phyloP scores from a whole-genome alignment of 2,888 invertebrate species.

The Diplazon laetatorius region DNA sequence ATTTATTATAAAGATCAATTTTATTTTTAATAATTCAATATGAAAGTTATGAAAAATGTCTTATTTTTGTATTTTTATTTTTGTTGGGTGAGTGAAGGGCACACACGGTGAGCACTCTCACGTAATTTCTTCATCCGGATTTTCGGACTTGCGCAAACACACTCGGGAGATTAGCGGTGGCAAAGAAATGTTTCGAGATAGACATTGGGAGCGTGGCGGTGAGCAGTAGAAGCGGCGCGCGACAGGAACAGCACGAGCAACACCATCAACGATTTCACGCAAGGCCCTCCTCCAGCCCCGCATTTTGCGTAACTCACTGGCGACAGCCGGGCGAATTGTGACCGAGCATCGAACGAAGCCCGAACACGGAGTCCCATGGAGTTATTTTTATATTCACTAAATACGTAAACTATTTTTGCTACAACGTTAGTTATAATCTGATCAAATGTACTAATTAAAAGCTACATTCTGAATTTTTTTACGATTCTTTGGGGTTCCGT shows the following conservation, averaged over 20 bases:
- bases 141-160: constrained; percentile 5
- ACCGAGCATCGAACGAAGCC: constrained; percentile 19
- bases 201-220: not conserved
- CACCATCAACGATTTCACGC: constrained; percentile 31
- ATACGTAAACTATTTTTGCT: too few relatives aligned
- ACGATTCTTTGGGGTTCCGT: too few relatives aligned
- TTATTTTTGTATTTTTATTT: not conserved
- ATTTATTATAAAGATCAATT: too few relatives aligned
- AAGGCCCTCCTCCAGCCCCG: constrained; percentile 31
- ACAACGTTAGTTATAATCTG: too few relatives aligned
- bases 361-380: not conserved
- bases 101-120: not conserved
- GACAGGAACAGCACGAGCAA: not conserved
- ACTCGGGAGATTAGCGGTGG: constrained; percentile 20
- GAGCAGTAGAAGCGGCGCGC: not conserved
- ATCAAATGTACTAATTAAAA: too few relatives aligned
- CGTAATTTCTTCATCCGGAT: constrained; percentile 1
- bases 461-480: too few relatives aligned
- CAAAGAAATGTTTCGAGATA: constrained; percentile 13
- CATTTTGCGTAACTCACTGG: constrained; percentile 40
- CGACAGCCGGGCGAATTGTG: constrained; percentile 3
- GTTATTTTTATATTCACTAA: too few relatives aligned
- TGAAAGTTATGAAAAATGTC: too few relatives aligned
- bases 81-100: not conserved
- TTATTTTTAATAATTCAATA: too few relatives aligned